A percentile compares a stretch with the other conserved stretches of the same genome.
These are phyloP conservation scores for Hypsopygia costalis DNA, from an alignment of 2,888 invertebrate genomes.

Conservation along the genomic window DNA sequence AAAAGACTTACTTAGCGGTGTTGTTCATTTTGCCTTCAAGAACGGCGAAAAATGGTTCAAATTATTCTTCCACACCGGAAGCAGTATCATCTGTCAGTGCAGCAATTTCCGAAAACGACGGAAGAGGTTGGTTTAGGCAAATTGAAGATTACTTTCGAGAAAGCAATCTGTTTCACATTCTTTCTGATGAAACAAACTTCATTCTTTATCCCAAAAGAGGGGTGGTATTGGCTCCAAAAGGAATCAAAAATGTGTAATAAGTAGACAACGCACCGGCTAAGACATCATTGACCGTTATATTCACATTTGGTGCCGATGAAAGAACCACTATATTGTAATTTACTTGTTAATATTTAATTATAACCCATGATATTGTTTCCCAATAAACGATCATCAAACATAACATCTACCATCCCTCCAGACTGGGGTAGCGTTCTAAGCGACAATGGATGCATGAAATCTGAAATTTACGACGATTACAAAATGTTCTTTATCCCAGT, in stretches of 20 bases:
- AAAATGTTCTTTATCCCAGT: constrained; percentile 20
- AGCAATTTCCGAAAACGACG: not conserved
- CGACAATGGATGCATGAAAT: constrained; percentile 16
- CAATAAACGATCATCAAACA: not conserved
- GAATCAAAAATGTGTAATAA: constrained; percentile 15
- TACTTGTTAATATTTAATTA: too few species aligned
- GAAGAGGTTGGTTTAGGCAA: too few species aligned
- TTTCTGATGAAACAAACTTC: constrained; percentile 1
- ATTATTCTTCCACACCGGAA: constrained; percentile 5
- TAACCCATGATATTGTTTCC: constrained; percentile 22
- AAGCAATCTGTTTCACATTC: constrained; percentile 1
- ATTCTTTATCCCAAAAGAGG: not conserved
- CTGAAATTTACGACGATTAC: constrained; percentile 18
- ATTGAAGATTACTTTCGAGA: not conserved
- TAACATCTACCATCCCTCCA: constrained; percentile 16
- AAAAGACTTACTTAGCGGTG: constrained; percentile 11
- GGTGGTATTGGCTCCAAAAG: constrained; percentile 10
- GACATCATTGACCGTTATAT: constrained; percentile 14
- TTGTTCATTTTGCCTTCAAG: constrained; percentile 9
- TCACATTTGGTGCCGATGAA: constrained; percentile 20
- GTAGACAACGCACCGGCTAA: constrained; percentile 15
- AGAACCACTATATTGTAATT: too few species aligned
- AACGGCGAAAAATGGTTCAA: constrained; percentile 7
- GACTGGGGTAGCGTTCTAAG: constrained; percentile 22
- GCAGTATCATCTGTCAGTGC: constrained; percentile 6